These are phyloP conservation scores for Scotopteryx bipunctaria DNA, from an alignment of 2,888 invertebrate genomes.

Conservation along the genomic window DNA sequence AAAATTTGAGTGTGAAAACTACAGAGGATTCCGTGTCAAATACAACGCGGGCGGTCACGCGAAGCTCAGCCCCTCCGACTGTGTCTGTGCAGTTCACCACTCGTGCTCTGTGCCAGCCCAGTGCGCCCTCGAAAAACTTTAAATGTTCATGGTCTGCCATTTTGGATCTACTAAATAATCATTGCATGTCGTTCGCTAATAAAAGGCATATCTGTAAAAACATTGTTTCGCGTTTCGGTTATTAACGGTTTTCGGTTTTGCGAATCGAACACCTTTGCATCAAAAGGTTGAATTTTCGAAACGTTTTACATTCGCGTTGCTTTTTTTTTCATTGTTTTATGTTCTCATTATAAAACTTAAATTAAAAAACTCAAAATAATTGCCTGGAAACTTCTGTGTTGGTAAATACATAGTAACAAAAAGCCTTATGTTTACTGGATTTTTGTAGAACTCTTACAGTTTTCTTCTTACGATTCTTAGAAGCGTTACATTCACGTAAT, in stretches of 20 bases:
- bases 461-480: slow-evolving; percentile 2
- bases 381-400: background rate
- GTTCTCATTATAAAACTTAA: too few relatives aligned
- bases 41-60: slow-evolving; percentile 63
- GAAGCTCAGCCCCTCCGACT: slow-evolving; percentile 41
- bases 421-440: background rate
- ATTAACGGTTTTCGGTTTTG: slow-evolving; percentile 31
- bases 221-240: slow-evolving; percentile 38
- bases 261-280: slow-evolving; percentile 22
- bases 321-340: background rate
- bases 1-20: slow-evolving; percentile 78
- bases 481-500: too few relatives aligned
- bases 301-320: slow-evolving; percentile 3
- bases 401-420: background rate
- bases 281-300: slow-evolving; percentile 2
- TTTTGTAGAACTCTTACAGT: background rate
- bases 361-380: too few relatives aligned
- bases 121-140: slow-evolving; percentile 33
- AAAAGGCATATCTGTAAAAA: slow-evolving; percentile 63
- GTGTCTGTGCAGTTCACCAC: slow-evolving; percentile 26
- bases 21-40: slow-evolving; percentile 71
- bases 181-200: slow-evolving; percentile 71
- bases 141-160: slow-evolving; percentile 52
- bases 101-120: slow-evolving; percentile 27
- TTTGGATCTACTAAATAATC: slow-evolving; percentile 64